These are phyloP conservation scores for Falco naumanni DNA, from an alignment of 2,797 vertebrate genomes.

Conservation along the genomic window DNA sequence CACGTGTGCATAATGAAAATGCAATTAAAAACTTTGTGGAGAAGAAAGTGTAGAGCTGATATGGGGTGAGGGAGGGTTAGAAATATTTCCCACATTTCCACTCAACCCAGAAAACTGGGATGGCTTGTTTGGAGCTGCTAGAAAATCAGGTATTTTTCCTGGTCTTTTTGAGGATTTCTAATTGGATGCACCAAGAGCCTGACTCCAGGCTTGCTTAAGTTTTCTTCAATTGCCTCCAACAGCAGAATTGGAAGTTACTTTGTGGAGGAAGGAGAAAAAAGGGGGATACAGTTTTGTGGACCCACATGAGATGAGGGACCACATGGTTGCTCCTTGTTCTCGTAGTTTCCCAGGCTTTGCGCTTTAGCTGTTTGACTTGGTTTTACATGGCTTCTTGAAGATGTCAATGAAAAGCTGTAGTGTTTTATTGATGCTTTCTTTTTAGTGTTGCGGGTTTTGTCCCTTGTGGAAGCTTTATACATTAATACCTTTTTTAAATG, in stretches of 20 bases:
- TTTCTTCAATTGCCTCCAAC: neutral
- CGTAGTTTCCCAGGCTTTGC: neutral
- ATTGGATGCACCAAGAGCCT: neutral
- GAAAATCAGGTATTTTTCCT: neutral
- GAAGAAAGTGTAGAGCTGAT: neutral
- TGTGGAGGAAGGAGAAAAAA: neutral
- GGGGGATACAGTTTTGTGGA: neutral
- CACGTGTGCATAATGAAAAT: neutral
- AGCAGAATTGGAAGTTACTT: neutral
- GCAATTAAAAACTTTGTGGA: neutral
- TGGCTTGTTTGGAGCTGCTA: neutral
- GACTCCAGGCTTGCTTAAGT: rapidly evolving
- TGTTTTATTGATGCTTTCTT: slow-evolving; percentile 21
- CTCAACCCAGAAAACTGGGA: neutral
- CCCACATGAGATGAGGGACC: neutral
- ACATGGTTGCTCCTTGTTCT: rapidly evolving
- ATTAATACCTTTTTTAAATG: slow-evolving; percentile 19
- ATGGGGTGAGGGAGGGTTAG: neutral
- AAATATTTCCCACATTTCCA: neutral
- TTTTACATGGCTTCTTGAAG: neutral
- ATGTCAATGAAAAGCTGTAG: neutral
- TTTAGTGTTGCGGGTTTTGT: neutral
- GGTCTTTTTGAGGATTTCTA: neutral
- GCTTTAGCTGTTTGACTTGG: neutral
- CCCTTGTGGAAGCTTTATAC: slow-evolving; percentile 11